phyloP scores from a whole-genome alignment of 2,888 invertebrate genomes.

The Drosophila glabriapex region DNA sequence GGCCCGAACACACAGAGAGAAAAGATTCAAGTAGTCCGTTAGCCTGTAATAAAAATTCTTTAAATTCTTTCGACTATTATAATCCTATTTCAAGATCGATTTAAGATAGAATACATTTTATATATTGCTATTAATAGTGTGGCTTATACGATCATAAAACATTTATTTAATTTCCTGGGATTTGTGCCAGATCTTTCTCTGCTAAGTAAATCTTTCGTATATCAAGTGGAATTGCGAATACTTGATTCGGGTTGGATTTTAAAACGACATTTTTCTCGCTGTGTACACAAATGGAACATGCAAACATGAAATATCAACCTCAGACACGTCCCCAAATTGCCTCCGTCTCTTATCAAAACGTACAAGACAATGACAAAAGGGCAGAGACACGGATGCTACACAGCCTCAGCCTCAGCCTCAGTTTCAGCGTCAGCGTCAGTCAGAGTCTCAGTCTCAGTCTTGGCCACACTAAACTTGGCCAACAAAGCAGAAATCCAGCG shows the following conservation, averaged over 20 bases:
- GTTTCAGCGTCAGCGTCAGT: neutral
- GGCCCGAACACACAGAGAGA: slow-evolving; percentile 4
- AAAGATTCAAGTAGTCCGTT: neutral
- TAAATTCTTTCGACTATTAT: neutral
- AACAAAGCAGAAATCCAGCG: slow-evolving; percentile 44
- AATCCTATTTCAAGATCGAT: neutral
- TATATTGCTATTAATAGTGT: neutral
- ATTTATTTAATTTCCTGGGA: neutral
- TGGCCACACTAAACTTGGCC: slow-evolving; percentile 31
- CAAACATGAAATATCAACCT: slow-evolving; percentile 74
- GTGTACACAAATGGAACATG: slow-evolving; percentile 55
- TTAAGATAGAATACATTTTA: neutral
- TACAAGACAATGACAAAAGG: slow-evolving; percentile 83
- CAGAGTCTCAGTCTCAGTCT: slow-evolving; percentile 6
- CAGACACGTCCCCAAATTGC: slow-evolving; percentile 73
- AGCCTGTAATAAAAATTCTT: neutral
- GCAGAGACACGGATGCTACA: slow-evolving; percentile 59
- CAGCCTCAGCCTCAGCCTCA: slow-evolving; percentile 3
- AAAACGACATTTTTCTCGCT: neutral
- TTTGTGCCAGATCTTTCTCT: neutral
- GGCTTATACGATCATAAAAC: neutral
- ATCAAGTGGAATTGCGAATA: neutral
- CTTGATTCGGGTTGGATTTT: neutral
- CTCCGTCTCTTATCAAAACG: slow-evolving; percentile 70
- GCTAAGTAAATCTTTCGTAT: neutral